Evolutionary conservation across 1,140 invertebrate genomes (phyloP), one percentile per base, ranked within the genome.

Genomic region (Platyura marginata): DNA sequence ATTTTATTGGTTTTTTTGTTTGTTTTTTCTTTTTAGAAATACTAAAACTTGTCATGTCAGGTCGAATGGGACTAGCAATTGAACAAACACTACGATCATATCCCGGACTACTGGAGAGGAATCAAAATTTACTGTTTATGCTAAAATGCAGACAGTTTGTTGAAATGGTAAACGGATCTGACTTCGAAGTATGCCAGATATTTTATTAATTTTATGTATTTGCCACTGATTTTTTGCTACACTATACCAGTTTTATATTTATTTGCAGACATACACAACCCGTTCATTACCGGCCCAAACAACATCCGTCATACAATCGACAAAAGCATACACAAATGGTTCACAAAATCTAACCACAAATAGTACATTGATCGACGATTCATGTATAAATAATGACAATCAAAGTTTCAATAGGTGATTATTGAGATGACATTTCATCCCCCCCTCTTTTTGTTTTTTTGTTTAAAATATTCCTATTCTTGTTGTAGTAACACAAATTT

Each of bases 111-210:
- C 65, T 98, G 50, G 86, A 94, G 60, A 71, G 75, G 35, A 89
- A 95, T 66, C 76, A 77, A 49, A 88, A 94, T 60, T 69, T 98
- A 48, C 72, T 90, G 53, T 96, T 98, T 63, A 79, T 89, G 63
- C 71, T 98, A 42, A 94, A 95, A 63, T 94, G 90, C 65, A 77
- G 94, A 49, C 92, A 98, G 67, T 98, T 98, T 67, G 84, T 98
- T 20, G 94, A 98, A 67, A 86, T 86, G 83, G 80, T 86, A 41
- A 86, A 85, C 59, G 83, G 82, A 40, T 76, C 79, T 35, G 83
- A 87, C 59, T 74, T 79, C 13, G 77, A 81, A 63, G 69, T 78
- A 36, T 63, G 63, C 50, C 15, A 5, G 16, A 34, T 15, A n/a
- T n/a, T n/a, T n/a, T n/a, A n/a, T n/a, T n/a, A n/a, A n/a, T n/a